A percentile compares a stretch with the other conserved stretches of the same genome.
Conservation (phyloP, 1,140 invertebrate species). For the Drosophila athabasca region DNA sequence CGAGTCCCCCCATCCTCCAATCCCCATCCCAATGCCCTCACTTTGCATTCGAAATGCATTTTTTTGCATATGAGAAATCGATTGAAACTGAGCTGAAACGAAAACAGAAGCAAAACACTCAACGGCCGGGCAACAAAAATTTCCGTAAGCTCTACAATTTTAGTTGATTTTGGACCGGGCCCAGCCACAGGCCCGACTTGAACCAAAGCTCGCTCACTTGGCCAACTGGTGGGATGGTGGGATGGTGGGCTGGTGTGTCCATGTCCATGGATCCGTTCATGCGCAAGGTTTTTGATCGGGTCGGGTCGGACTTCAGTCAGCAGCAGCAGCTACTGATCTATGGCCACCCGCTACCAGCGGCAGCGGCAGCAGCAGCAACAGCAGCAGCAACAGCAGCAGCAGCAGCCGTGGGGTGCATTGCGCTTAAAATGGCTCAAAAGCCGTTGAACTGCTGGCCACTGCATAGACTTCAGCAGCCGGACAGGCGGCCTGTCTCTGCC, state of each 20-base stretch:
- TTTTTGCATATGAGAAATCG: constrained; percentile 39
- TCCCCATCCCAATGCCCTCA: constrained; percentile 9
- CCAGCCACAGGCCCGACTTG: not conserved
- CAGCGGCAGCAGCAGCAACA: constrained; percentile 6
- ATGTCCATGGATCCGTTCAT: constrained; percentile 83
- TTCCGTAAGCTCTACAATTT: constrained; percentile 52
- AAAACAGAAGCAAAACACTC: not conserved
- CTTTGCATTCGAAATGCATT: constrained; percentile 76
- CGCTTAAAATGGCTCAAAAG: constrained; percentile 83
- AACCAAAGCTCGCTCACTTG: constrained; percentile 9
- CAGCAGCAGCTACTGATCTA: constrained; percentile 37
- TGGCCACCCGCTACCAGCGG: constrained; percentile 5
- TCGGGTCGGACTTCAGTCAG: constrained; percentile 1
- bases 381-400: constrained; percentile 9
- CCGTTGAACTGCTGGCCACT: constrained; percentile 72
- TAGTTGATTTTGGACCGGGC: constrained; percentile 11
- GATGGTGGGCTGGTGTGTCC: constrained; percentile 46
- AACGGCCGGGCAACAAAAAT: constrained; percentile 20
- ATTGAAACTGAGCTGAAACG: not conserved
- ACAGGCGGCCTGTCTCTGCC: not conserved
- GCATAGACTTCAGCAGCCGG: constrained; percentile 3
- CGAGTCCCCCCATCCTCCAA: not conserved
- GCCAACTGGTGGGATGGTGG: constrained; percentile 10
- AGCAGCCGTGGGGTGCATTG: constrained; percentile 70
- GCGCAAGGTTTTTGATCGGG: constrained; percentile 75